Percentiles rank a stretch among this genome's conserved stretches.
Conservation (phyloP, 92 coral and sea anemone genomes). For the Plumapathes pennacea region DNA sequence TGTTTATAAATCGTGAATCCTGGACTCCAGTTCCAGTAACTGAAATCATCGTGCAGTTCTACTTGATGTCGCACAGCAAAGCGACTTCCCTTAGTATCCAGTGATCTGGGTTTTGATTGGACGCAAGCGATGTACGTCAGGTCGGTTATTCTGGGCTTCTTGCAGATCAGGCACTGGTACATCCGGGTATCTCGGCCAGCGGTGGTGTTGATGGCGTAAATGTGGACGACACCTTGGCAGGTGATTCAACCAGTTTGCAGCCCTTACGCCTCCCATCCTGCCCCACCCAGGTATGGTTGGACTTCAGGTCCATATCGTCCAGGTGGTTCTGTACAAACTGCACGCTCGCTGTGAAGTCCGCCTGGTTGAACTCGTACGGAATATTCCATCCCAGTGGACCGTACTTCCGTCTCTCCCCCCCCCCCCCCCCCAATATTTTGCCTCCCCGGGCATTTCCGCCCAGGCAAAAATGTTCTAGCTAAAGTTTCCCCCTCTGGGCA, state of each 20-base stretch:
- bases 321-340: conserved; percentile 98
- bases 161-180: conserved; percentile 98
- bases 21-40: too few species aligned
- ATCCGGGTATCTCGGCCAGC: conserved; percentile 91
- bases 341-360: conserved; percentile 97
- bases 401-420: conserved; percentile 98
- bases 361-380: conserved; percentile 97
- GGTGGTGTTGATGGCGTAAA: conserved; percentile 95
- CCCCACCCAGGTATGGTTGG: conserved; percentile 97
- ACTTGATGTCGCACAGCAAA: conserved; percentile 94
- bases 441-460: too few species aligned
- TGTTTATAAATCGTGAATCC: too few species aligned
- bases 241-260: conserved; percentile 88
- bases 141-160: conserved; percentile 95
- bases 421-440: too few species aligned
- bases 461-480: too few species aligned
- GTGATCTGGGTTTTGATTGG: conserved; percentile 99
- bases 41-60: not conserved
- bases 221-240: conserved; percentile 95
- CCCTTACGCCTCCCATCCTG: conserved; percentile 99
- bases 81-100: conserved; percentile 99
- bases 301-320: conserved; percentile 93
- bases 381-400: conserved; percentile 99
- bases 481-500: too few species aligned
- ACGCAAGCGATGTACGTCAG: conserved; percentile 96